Base-by-base conservation (phyloP, 2,888 invertebrate species). In the Acleris holmiana region DNA sequence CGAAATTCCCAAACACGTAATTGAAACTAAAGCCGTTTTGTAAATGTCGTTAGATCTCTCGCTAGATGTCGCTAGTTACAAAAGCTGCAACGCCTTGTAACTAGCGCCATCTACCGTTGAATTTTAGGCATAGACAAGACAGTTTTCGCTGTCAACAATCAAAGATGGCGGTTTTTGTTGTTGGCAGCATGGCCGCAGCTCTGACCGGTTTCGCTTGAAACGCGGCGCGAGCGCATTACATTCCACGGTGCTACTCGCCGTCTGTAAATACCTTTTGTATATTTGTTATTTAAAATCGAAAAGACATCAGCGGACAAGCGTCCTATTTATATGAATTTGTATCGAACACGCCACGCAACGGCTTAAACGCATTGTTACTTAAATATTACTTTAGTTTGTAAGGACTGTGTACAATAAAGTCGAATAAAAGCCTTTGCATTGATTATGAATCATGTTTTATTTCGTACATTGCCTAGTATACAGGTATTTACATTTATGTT, bases 341-440 rank as follows among this genome's bases (percentile, higher is more conserved):
- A 80, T 78, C 78, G 74, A 76, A 76, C 74, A 77, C 73, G 75
- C 73, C 78, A 82, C 82, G 80, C 79, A 67, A 72, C 73, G 70
- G 71, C 88, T 83, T 78, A 85, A 40, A 84, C 84, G 89, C 90
- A 88, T 84, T 84, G 90, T 90, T 91, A 91, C 91, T 91, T 91
- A 90, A 90, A 81, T 85, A 80, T 83, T 88, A 61, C 41, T 67
- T 29, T 66, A 90, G 87, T 74, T 80, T 74, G 75, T 89, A 89
- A 89, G 89, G 80, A 87, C 83, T 86, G 86, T 89, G 88, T 90
- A 87, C 84, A 85, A 77, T 74, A 76, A 83, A 85, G 83, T 84
- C 86, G 86, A 86, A 85, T 83, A 13, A 91, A 91, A 91, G 90
- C 89, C 91, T 91, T 84, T 88, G 91, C 91, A 89, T 89, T 89